A percentile compares a stretch with the other conserved stretches of the same genome.
These are phyloP conservation scores for Stenoptilia bipunctidactyla DNA, from an alignment of 2,888 invertebrate species.

Conservation along the genomic window DNA sequence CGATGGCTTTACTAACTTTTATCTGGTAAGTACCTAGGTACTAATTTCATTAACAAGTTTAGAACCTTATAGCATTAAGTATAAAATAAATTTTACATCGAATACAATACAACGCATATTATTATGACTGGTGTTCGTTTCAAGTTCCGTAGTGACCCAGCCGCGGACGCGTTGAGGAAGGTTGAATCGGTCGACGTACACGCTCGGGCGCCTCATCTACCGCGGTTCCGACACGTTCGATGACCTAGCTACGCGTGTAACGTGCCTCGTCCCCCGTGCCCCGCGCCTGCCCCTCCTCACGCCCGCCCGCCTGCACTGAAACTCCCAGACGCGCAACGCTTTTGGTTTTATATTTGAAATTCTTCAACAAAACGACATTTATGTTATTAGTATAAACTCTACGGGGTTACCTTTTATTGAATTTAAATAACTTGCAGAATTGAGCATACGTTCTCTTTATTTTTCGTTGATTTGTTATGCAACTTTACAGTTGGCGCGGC, in stretches of 20 bases:
- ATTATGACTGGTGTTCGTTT: conserved; percentile 33
- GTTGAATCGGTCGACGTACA: conserved; percentile 48
- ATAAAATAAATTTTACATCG: too few relatives aligned
- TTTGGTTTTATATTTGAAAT: neutral
- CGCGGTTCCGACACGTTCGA: conserved; percentile 60
- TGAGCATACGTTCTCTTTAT: too few relatives aligned
- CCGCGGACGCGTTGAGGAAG: conserved; percentile 70
- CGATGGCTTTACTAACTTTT: too few relatives aligned
- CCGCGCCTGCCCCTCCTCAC: conserved; percentile 31
- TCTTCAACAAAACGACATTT: neutral
- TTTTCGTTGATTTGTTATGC: too few relatives aligned
- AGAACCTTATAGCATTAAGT: too few relatives aligned
- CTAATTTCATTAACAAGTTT: too few relatives aligned
- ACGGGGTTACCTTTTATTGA: too few relatives aligned
- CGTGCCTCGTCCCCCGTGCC: conserved; percentile 36
- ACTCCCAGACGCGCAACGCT: neutral
- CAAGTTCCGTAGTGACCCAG: conserved; percentile 36
- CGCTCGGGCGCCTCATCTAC: conserved; percentile 37
- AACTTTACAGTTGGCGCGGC: too few relatives aligned
- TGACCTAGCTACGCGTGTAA: conserved; percentile 71
- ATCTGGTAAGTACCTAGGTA: too few relatives aligned
- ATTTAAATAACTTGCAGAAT: too few relatives aligned
- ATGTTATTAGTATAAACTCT: too few relatives aligned
- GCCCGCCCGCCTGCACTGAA: conserved; percentile 15
- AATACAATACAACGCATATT: too few relatives aligned